Base-by-base conservation (phyloP, 2,113 vertebrate species). In the Cyanoliseus patagonus region DNA sequence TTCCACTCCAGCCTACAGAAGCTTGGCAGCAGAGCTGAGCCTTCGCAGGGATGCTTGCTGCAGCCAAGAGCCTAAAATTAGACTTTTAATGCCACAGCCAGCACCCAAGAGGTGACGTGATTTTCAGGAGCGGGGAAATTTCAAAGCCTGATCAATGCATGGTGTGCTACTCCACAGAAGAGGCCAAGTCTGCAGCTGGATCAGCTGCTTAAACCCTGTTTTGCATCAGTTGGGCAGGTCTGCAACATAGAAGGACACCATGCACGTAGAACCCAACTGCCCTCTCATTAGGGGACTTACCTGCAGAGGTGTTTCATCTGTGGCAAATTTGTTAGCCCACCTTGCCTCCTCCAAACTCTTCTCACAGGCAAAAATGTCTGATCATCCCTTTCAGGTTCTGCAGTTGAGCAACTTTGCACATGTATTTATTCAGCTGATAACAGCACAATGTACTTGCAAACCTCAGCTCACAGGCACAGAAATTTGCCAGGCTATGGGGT, bases 21-120 rank as follows among this genome's bases (percentile, higher is more conserved):
- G 81, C 62, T 82, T 93, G 93, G 73, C 92, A 88, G 69, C 66
- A 41, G 66, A 88, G 76, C 44, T 77, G 83, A 83, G 62, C 77
- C 41, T 64, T 92, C 91, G 81, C 74, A 81, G 83, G 35, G 73
- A 76, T 79, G 62, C 49, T 84, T 84, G 39, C 61, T 84, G 86
- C 55, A 89, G 92, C 80, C 82, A 75, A 47, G 41, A 79, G 41
- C 83, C 94, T 94, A 91, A 96, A 94, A 84, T 94, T 88, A 97
- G 94, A 84, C 77, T 79, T 84, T 5, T 62, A 73, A 88, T 69
- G 82, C 44, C 52, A 82, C 70, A 42, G 61, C 68, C 59, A 88
- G 83, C 74, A 93, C 91, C 92, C 80, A 73, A 93, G 70, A 82
- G 37, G 57, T 85, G 83, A 95, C 83, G 83, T 95, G 86, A 37